Percentiles rank a stretch among this genome's conserved stretches.
These are phyloP conservation scores for Sebastes minor DNA, from an alignment of 2,797 vertebrate species.

Conservation along the genomic window DNA sequence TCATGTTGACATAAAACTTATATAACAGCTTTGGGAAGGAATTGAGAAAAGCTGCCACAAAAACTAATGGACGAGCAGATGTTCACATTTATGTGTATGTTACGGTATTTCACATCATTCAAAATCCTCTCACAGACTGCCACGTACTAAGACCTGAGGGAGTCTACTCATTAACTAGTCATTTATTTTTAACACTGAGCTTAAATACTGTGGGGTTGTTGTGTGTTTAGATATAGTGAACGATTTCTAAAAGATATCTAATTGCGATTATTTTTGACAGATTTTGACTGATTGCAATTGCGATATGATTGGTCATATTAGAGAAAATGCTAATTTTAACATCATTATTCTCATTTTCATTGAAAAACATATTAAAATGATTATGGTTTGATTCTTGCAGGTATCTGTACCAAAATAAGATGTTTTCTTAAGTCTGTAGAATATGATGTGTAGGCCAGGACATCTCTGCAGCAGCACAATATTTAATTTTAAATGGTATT, in stretches of 20 bases:
- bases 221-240: not conserved
- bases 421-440: no score
- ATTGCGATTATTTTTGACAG: no score
- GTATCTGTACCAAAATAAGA: no score
- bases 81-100: not conserved
- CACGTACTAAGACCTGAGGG: not conserved
- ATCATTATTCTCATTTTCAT: no score
- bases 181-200: conserved; percentile 47
- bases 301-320: not conserved
- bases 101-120: not conserved
- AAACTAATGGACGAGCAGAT: not conserved
- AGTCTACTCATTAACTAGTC: conserved; percentile 51
- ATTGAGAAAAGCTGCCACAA: no score
- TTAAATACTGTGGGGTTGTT: conserved; percentile 24
- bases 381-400: no score
- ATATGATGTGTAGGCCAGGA: no score
- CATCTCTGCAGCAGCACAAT: no score
- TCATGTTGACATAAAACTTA: not conserved
- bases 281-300: not conserved
- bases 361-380: no score
- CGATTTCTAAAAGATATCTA: not conserved
- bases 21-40: not conserved
- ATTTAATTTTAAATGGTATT: no score
- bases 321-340: not conserved
- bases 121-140: not conserved